A percentile compares a stretch with the other conserved stretches of the same genome.
phyloP scores from a whole-genome alignment of 2,888 invertebrate species.

The Desoria tigrina region DNA sequence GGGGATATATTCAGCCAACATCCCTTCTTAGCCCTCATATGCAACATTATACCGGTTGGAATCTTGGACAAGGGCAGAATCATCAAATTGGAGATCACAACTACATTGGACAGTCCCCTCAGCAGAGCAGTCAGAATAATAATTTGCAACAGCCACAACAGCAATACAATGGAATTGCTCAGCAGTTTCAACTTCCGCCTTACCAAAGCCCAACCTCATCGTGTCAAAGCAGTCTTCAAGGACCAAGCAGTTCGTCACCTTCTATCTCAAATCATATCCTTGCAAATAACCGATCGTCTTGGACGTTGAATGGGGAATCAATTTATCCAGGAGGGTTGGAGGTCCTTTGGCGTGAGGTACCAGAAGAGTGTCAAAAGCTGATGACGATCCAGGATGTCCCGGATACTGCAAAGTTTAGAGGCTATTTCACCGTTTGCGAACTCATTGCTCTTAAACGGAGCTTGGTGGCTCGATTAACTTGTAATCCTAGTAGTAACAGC shows the following conservation, averaged over 20 bases:
- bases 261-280: not conserved
- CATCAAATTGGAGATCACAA: conserved; percentile 2
- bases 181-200: conserved; percentile 5
- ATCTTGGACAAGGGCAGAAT: not conserved
- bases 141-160: not conserved
- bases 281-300: conserved; percentile 2
- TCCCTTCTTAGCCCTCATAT: too few relatives aligned
- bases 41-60: not conserved
- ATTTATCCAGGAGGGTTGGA: conserved; percentile 46
- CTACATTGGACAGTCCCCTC: conserved; percentile 1
- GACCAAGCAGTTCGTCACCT: not conserved
- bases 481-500: too few relatives aligned
- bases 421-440: conserved; percentile 52
- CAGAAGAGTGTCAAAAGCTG: conserved; percentile 42
- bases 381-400: conserved; percentile 50
- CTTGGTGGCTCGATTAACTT: conserved; percentile 21
- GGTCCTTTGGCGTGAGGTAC: conserved; percentile 45
- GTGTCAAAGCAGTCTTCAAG: not conserved
- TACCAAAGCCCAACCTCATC: conserved; percentile 15
- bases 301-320: conserved; percentile 7
- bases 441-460: conserved; percentile 40
- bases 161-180: conserved; percentile 14
- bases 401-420: conserved; percentile 44
- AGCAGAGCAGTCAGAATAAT: not conserved
- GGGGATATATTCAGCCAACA: not conserved